phyloP scores from a whole-genome alignment of 2,888 invertebrate species.

The Nomada ruficornis region DNA sequence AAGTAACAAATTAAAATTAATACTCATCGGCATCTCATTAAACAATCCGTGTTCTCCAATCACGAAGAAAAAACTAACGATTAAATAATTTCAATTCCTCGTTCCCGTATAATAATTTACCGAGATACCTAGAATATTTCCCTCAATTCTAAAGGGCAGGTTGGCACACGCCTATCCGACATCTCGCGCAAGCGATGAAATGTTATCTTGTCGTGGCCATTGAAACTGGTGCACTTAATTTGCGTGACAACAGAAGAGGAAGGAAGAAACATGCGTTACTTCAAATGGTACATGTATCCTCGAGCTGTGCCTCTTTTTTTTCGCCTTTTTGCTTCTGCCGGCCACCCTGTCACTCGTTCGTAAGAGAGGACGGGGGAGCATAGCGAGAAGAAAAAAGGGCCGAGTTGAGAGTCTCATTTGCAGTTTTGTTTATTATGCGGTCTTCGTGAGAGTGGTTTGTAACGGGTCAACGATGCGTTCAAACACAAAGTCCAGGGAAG shows the following conservation, averaged over 20 bases:
- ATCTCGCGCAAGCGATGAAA: background rate
- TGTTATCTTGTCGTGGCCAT: background rate
- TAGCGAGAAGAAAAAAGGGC: slow-evolving; percentile 48
- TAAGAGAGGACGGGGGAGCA: slow-evolving; percentile 27
- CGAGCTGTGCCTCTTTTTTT: slow-evolving; percentile 11
- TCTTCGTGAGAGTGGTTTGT: slow-evolving; percentile 62
- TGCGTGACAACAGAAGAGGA: background rate
- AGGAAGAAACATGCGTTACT: slow-evolving; percentile 36
- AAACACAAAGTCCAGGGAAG: slow-evolving; percentile 63
- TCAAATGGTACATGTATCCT: slow-evolving; percentile 56
- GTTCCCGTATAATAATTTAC: no score
- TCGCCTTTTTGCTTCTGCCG: slow-evolving; percentile 22
- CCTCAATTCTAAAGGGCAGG: no score
- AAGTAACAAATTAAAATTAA: no score
- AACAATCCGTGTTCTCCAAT: no score
- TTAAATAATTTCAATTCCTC: no score
- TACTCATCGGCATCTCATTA: no score
- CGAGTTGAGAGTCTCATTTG: slow-evolving; percentile 68
- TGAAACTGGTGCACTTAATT: slow-evolving; percentile 9
- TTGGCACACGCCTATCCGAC: no score
- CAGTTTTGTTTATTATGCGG: slow-evolving; percentile 75
- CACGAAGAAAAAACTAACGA: no score
- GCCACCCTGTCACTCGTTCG: slow-evolving; percentile 24
- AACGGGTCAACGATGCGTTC: slow-evolving; percentile 74
- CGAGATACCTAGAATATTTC: no score